Base-by-base conservation (phyloP, 2,113 vertebrate species). In the Oncorhynchus keta region DNA sequence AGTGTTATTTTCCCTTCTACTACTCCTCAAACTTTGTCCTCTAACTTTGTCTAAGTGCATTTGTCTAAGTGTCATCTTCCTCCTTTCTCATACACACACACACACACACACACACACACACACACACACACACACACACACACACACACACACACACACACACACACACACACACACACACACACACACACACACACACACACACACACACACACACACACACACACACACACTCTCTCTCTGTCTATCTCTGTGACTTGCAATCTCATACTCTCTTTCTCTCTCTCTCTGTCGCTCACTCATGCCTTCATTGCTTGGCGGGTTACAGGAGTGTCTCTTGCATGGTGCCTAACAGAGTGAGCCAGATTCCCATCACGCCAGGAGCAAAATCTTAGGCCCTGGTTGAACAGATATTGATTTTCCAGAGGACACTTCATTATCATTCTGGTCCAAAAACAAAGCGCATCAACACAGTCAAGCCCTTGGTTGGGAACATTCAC, bases 331-430 rank as follows among this genome's bases (percentile, higher is more conserved):
- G 79, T 67, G 61, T 55, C 71, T 85, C 83, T 82, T 73, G 84
- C 73, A 77, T 32, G 7, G 75, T 71, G 84, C 71, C 79, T 80
- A 85, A 86, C 81, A 81, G 87, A 85, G 78, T 81, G 78, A 84
- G 86, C 87, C 87, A 87, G 85, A 85, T 86, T 89, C 83, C 79
- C 77, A 84, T 88, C 89, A 89, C 49, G 83, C 83, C 89, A 85
- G 86, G 85, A 82, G 83, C 76, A 82, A 83, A 76, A 79, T 77
- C 82, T 81, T 72, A 66, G 81, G 78, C 82, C 77, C 39, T 6
- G 82, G 85, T 84, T 77, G 86, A 84, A 75, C 76, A 69, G 81
- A 86, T 83, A 87, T 87, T 89, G 89, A 90, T 88, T 90, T 89
- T 90, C 72, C 80, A 76, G 84, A 85, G 81, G 87, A 88, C 79